A percentile compares a stretch with the other conserved stretches of the same genome.
These are phyloP conservation scores for Lycorma delicatula DNA, from an alignment of 1,140 invertebrate genomes.

Conservation along the genomic window DNA sequence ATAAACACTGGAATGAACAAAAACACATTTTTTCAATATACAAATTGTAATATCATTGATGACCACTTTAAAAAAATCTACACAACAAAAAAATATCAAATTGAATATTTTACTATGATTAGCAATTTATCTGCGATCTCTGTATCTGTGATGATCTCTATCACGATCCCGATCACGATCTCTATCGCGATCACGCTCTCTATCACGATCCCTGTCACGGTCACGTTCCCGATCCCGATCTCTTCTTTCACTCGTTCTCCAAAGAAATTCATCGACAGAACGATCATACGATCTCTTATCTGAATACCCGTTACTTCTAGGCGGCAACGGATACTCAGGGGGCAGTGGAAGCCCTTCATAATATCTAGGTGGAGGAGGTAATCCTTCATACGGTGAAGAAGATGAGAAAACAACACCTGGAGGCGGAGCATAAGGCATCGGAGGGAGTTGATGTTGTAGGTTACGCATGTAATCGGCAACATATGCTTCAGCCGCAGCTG, in stretches of 20 bases:
- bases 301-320: slow-evolving; percentile 44
- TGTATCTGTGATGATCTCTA: too few relatives aligned
- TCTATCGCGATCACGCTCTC: slow-evolving; percentile 45
- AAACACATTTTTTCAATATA: too few relatives aligned
- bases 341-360: slow-evolving; percentile 64
- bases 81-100: too few relatives aligned
- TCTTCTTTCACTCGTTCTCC: slow-evolving; percentile 55
- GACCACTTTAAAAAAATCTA: too few relatives aligned
- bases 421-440: slow-evolving; percentile 58
- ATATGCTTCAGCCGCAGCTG: slow-evolving; percentile 63
- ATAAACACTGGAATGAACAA: too few relatives aligned
- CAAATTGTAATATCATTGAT: too few relatives aligned
- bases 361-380: slow-evolving; percentile 61
- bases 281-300: slow-evolving; percentile 78
- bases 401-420: slow-evolving; percentile 47
- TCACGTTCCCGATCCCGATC: too few relatives aligned
- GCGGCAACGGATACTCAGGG: slow-evolving; percentile 45
- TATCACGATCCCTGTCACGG: slow-evolving; percentile 41
- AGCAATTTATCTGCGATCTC: too few relatives aligned
- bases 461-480: slow-evolving; percentile 69
- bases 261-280: slow-evolving; percentile 83
- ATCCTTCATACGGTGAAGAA: slow-evolving; percentile 54
- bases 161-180: slow-evolving; percentile 28
- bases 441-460: slow-evolving; percentile 67
- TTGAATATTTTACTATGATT: too few relatives aligned